Base-by-base conservation (phyloP, 2,888 invertebrate genomes). In the Heliconius charithonia region DNA sequence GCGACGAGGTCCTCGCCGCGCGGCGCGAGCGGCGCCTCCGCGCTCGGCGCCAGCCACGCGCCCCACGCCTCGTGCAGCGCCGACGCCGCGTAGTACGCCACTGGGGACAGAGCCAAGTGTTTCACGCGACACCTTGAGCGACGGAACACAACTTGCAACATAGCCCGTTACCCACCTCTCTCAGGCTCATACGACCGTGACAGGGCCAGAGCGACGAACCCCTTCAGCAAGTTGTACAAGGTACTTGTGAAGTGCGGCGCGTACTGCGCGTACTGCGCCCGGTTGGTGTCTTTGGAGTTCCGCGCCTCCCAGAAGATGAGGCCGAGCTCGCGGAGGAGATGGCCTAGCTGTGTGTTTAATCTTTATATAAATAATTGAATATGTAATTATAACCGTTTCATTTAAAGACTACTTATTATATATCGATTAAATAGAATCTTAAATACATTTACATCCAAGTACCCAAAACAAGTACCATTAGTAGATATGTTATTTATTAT, bases 311-410 rank as follows among this genome's bases (percentile, higher is more conserved):
- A 91, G 91, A 93, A 93, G 0, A 86, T 56, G 25, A 80, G 82
- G 56, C 94, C 94, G 25, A 93, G 77, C 45, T 89, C 88, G 3
- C 91, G 88, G 0, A 92, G 86, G 0, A 92, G 75, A 79, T 90
- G 86, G 0, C 91, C 90, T 12, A 93, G 81, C 94, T 94, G 84
- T 56, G 45, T 25, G 9, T 51, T 25, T 16, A 1, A 6, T 25
- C 2, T 32, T 10, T 10, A 37, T 10, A 37, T 37, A 10, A 37
- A 37, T 37, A 37, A 10, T 37, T 37, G 1, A 37, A 37, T 37
- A 37, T 37, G 37, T 9, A 10, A 37, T 37, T 10, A 37, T 37
- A 10, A 37, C 37, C 10, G 10, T 37, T 37, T 37, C 2, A 10
- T 32, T 37, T 37, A 1, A 37, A 37, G 1, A 37, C 37, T 37